Base-by-base conservation (phyloP, 2,113 vertebrate species). In the Setophaga petechia region DNA sequence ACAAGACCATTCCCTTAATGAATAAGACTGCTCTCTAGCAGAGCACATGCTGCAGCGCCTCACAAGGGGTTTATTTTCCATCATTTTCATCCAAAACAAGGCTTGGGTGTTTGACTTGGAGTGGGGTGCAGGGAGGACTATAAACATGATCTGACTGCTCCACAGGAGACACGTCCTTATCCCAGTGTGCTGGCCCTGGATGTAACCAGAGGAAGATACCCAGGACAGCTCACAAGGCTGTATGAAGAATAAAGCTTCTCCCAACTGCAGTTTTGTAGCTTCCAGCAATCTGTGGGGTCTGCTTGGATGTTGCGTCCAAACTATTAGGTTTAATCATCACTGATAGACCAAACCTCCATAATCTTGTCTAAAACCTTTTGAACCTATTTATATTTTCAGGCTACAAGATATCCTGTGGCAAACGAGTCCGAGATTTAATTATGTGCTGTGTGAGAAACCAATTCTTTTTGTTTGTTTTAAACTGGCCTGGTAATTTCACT, bases 1-100 rank as follows among this genome's bases (percentile, higher is more conserved):
- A 85, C 79, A 87, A 96, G 87, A 89, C 94, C 92, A 96, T 96
- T 97, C 97, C 89, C 77, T 95, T 97, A 97, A 97, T 97, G 95
- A 97, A 95, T 90, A 94, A 96, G 96, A 86, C 94, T 65, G 6
- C 66, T 95, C 87, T 94, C 89, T 62, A 83, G 76, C 87, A 79
- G 37, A 86, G 67, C 80, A 80, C 63, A 10, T 3, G 0, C 92
- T 92, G 66, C 65, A 80, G 73, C 43, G 75, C 88, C 67, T 93
- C 87, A 93, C 77, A 95, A 95, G 88, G 67, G 93, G 73, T 87
- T 91, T 95, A 95, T 96, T 96, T 96, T 95, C 85, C 93, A 93
- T n/a, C 59, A 63, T 85, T 96, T 96, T 91, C 49, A 73, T 57
- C 92, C 79, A 49, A 90, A 95, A 89, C 92, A 90, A 84, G 83